phyloP scores from a whole-genome alignment of 1,140 invertebrate species.

The Lutraria rhynchaena region DNA sequence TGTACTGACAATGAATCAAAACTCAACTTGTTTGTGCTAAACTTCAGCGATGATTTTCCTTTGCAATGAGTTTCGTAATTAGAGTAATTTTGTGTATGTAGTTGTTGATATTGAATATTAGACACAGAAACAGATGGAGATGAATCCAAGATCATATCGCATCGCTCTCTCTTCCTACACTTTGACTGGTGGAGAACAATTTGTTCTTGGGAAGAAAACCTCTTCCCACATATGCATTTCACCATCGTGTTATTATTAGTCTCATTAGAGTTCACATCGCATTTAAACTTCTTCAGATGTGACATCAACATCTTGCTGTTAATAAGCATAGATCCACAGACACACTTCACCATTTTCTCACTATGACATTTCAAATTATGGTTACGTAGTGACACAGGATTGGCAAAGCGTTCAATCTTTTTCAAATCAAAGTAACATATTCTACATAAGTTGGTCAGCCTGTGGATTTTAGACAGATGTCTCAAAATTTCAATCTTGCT shows the following conservation, averaged over 20 bases:
- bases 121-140: not conserved
- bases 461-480: slow-evolving; percentile 41
- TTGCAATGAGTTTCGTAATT: not conserved
- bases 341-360: slow-evolving; percentile 46
- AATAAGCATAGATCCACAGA: slow-evolving; percentile 48
- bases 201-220: slow-evolving; percentile 24
- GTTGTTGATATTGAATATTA: not conserved
- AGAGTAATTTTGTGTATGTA: not conserved
- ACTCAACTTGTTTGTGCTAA: not conserved
- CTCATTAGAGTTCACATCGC: not conserved
- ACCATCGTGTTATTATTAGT: slow-evolving; percentile 15
- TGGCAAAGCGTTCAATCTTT: slow-evolving; percentile 39
- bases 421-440: slow-evolving; percentile 41
- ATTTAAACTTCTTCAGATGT: slow-evolving; percentile 52
- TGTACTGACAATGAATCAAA: not conserved
- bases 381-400: slow-evolving; percentile 50
- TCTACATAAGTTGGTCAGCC: slow-evolving; percentile 39
- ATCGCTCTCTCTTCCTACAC: slow-evolving; percentile 30
- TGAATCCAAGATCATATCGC: too few species aligned
- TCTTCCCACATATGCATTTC: slow-evolving; percentile 47
- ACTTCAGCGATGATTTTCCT: not conserved
- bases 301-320: slow-evolving; percentile 44
- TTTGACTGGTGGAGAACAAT: slow-evolving; percentile 19
- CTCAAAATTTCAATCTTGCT: slow-evolving; percentile 18
- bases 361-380: slow-evolving; percentile 44